These are phyloP conservation scores for Galeopsomyia nigrocyanea DNA, from an alignment of 2,888 invertebrate species.

Conservation along the genomic window DNA sequence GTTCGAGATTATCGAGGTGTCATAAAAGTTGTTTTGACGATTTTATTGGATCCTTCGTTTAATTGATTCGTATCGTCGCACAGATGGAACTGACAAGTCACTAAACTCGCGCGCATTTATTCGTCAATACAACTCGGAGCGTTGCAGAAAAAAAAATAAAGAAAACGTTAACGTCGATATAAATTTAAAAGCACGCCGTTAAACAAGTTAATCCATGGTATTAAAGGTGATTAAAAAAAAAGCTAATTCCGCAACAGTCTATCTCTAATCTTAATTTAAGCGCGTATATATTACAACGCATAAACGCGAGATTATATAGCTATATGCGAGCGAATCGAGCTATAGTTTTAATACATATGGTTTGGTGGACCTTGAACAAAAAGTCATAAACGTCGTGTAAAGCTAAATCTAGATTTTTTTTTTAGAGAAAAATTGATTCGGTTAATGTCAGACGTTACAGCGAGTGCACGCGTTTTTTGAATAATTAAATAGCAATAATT, in stretches of 20 bases:
- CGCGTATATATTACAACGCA: not conserved
- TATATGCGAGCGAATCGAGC: constrained; percentile 9
- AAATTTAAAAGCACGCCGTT: constrained; percentile 11
- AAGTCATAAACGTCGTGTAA: constrained; percentile 31
- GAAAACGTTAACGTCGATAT: not conserved
- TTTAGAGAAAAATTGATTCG: not conserved
- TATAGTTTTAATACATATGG: constrained; percentile 21
- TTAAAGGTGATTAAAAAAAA: not conserved
- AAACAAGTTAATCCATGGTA: constrained; percentile 4
- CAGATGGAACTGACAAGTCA: too few relatives aligned
- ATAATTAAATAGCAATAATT: constrained; percentile 9
- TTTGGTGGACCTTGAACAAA: constrained; percentile 25
- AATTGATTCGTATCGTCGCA: too few relatives aligned
- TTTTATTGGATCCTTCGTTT: too few relatives aligned
- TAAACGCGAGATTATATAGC: constrained; percentile 16
- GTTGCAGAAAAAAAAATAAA: too few relatives aligned
- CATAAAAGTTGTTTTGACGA: too few relatives aligned
- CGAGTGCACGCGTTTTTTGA: not conserved
- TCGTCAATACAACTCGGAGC: too few relatives aligned
- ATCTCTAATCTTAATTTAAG: constrained; percentile 35
- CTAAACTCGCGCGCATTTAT: too few relatives aligned
- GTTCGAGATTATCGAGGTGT: too few relatives aligned
- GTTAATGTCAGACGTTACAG: too few relatives aligned
- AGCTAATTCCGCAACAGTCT: constrained; percentile 8
- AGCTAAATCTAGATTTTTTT: not conserved